phyloP scores from a whole-genome alignment of 2,113 vertebrate species.

The Anguilla japonica region DNA sequence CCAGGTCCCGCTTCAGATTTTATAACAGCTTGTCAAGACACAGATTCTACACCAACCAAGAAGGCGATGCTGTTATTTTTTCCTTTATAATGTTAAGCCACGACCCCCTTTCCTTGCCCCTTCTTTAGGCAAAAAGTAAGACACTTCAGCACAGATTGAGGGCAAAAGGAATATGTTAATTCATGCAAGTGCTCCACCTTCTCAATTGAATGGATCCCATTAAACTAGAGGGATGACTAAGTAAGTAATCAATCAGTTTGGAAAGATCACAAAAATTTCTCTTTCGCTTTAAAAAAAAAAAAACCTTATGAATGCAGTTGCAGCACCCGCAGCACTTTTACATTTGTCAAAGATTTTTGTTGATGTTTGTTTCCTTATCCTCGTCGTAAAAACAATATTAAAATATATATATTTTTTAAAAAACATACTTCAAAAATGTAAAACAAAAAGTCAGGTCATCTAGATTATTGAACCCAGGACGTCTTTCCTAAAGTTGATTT shows the following conservation, averaged over 20 bases:
- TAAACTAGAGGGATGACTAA: slow-evolving; percentile 93
- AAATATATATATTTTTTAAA: slow-evolving; percentile 52
- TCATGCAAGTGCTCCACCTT: slow-evolving; percentile 94
- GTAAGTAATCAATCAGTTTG: slow-evolving; percentile 87
- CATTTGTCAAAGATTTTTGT: slow-evolving; percentile 65
- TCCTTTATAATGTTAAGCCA: slow-evolving; percentile 97
- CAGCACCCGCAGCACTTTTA: slow-evolving; percentile 68
- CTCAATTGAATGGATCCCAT: slow-evolving; percentile 95
- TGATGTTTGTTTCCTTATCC: slow-evolving; percentile 60
- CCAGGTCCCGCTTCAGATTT: slow-evolving; percentile 56
- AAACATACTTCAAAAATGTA: slow-evolving; percentile 44
- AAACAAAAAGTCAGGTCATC: slow-evolving; percentile 52
- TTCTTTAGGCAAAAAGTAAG: slow-evolving; percentile 87
- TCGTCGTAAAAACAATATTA: slow-evolving; percentile 64
- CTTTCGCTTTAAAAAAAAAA: slow-evolving; percentile 61
- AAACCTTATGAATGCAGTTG: slow-evolving; percentile 62
- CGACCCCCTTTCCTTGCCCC: slow-evolving; percentile 84
- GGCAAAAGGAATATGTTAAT: slow-evolving; percentile 93
- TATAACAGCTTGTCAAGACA: slow-evolving; percentile 79
- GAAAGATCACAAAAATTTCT: slow-evolving; percentile 70
- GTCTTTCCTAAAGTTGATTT: slow-evolving; percentile 57
- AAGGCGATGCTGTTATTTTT: slow-evolving; percentile 89
- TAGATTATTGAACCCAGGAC: slow-evolving; percentile 57
- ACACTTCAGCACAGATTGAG: slow-evolving; percentile 83
- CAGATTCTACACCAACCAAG: slow-evolving; percentile 80